Percentiles rank a stretch among this genome's conserved stretches.
Conservation (phyloP, 2,797 vertebrate genomes). For the Manis pentadactyla region DNA sequence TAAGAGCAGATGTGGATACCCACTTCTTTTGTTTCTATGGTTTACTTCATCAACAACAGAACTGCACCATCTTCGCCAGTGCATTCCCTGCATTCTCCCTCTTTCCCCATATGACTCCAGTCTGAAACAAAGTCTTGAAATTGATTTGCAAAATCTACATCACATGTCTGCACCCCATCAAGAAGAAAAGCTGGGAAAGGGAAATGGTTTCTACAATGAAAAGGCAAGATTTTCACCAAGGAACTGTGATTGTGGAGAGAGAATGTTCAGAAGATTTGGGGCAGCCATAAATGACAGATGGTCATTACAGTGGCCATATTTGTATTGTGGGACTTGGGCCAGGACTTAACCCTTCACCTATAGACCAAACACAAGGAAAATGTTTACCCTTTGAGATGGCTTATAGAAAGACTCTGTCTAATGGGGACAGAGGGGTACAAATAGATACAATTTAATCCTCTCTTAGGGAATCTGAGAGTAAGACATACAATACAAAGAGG, state of each 20-base stretch:
- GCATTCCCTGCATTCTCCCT: not conserved
- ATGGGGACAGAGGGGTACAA: not conserved
- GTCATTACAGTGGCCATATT: not conserved
- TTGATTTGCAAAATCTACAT: not conserved
- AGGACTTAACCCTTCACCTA: not conserved
- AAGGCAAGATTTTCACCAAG: not conserved
- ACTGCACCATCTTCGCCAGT: not conserved
- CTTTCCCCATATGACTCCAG: not conserved
- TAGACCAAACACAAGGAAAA: not conserved
- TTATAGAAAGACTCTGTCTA: not conserved
- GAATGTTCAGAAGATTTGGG: not conserved
- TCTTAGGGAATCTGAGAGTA: not conserved
- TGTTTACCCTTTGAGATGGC: not conserved
- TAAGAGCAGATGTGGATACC: conserved; percentile 92
- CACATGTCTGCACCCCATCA: not conserved
- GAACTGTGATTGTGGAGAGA: not conserved
- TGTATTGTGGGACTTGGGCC: not conserved
- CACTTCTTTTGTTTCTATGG: conserved; percentile 94
- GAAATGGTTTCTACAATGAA: not conserved
- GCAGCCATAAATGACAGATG: not conserved
- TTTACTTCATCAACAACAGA: conserved; percentile 90
- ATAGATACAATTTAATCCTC: not conserved
- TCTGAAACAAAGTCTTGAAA: not conserved
- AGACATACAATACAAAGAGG: not conserved
- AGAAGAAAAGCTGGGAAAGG: not conserved